Base-by-base conservation (phyloP, 2,797 vertebrate species). In the Gadopsis marmoratus region DNA sequence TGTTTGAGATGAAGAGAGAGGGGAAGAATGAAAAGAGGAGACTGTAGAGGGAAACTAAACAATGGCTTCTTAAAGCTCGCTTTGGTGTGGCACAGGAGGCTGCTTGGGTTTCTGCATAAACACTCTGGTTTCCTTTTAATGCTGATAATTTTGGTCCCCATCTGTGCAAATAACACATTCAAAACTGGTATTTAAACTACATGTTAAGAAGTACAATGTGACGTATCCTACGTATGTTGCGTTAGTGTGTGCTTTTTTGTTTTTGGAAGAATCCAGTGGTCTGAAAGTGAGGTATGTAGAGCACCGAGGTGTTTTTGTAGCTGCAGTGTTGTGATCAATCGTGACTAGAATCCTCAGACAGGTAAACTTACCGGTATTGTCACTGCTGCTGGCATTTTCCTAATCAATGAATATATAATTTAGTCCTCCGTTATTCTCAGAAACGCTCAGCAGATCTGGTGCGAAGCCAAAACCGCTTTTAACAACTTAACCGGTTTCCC, bases 391-490 rank as follows among this genome's bases (percentile, higher is more conserved):
- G 78, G 51, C 72, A 66, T 80, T 80, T 80, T 76, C 70, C 50
- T 64, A 77, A 88, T 88, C 62, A 86, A 55, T 21, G 16, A 11
- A 43, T 69, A 39, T 76, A 59, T 88, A 41, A 82, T 77, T 84
- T 59, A 41, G 16, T 64, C 12, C 45, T 21, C 21, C 0, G 17
- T 78, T 82, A 33, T 71, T 79, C 66, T 80, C 64, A 74, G 61
- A 79, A 35, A 45, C 7, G 31, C 71, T 87, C 35, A 67, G 78
- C 81, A 73, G 51, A 76, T n/a, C 64, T 85, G 89, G 83, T 66
- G 53, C 6, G 0, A 53, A 62, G 67, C 86, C 90, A 91, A 81
- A 87, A 82, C 81, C 66, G 11, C 82, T 87, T 90, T 90, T 79
- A 87, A 78, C 80, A 85, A 72, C 80, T 62, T 64, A 80, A 84